Conservation (phyloP, 2,888 invertebrate species). For the Pedicia rivosa region DNA sequence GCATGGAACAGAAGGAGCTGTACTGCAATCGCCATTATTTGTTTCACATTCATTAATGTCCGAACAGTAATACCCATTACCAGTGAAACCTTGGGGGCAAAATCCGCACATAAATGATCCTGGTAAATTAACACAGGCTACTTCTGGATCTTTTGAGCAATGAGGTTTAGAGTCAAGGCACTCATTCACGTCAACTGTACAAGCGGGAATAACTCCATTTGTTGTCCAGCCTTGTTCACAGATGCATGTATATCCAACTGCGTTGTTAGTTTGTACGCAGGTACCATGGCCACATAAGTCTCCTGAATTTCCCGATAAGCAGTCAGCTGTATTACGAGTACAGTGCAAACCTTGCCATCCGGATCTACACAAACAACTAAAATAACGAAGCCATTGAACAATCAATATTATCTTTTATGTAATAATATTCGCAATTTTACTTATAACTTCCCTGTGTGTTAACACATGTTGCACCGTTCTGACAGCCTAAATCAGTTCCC, state of each 20-base stretch:
- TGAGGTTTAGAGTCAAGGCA: slow-evolving; percentile 49
- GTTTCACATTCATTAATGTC: slow-evolving; percentile 80
- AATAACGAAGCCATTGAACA: neutral
- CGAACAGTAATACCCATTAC: slow-evolving; percentile 70
- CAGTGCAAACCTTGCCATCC: slow-evolving; percentile 79
- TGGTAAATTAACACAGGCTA: slow-evolving; percentile 73
- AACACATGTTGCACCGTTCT: slow-evolving; percentile 73
- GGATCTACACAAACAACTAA: slow-evolving; percentile 59
- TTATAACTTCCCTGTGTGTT: slow-evolving; percentile 67
- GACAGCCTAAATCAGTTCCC: slow-evolving; percentile 81
- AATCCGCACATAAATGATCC: slow-evolving; percentile 77
- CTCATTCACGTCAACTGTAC: slow-evolving; percentile 76
- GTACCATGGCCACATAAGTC: slow-evolving; percentile 83
- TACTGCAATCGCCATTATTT: slow-evolving; percentile 81
- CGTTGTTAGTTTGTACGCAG: slow-evolving; percentile 49
- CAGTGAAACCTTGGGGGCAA: slow-evolving; percentile 77
- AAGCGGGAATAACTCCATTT: slow-evolving; percentile 51
- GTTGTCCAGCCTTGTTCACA: slow-evolving; percentile 83
- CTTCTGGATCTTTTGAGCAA: slow-evolving; percentile 66
- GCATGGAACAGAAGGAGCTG: slow-evolving; percentile 63
- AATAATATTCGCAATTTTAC: slow-evolving; percentile 28
- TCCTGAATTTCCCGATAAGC: slow-evolving; percentile 45
- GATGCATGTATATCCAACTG: slow-evolving; percentile 56
- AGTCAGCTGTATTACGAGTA: slow-evolving; percentile 55
- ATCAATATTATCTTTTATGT: neutral